Percentiles rank a stretch among this genome's conserved stretches.
These are phyloP conservation scores for Cylas formicarius DNA, from an alignment of 1,140 invertebrate species.

Conservation along the genomic window DNA sequence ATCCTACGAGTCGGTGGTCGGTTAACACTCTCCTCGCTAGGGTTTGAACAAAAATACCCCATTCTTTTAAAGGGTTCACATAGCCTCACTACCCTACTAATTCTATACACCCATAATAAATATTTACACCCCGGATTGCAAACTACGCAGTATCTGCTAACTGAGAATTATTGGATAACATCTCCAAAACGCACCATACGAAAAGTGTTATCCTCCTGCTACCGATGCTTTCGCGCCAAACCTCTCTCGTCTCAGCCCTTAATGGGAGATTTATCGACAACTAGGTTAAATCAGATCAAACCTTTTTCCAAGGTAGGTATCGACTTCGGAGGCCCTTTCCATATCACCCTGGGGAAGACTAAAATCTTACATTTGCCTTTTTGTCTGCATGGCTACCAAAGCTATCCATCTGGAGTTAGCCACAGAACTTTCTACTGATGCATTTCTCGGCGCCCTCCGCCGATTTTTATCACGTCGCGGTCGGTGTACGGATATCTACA, in stretches of 20 bases:
- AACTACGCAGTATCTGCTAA: neutral
- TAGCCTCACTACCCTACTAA: constrained; percentile 21
- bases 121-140: constrained; percentile 17
- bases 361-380: constrained; percentile 8
- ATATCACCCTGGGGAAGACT: constrained; percentile 3
- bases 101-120: constrained; percentile 20
- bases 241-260: constrained; percentile 18
- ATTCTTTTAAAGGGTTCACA: constrained; percentile 29
- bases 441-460: constrained; percentile 21
- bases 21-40: constrained; percentile 27
- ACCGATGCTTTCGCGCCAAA: constrained; percentile 20
- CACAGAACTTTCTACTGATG: constrained; percentile 7
- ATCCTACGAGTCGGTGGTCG: constrained; percentile 42
- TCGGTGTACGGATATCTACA: constrained; percentile 24
- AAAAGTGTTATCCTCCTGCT: constrained; percentile 21
- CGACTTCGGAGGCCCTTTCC: constrained; percentile 20
- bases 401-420: constrained; percentile 8
- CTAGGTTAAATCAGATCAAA: constrained; percentile 20
- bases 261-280: constrained; percentile 36
- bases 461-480: constrained; percentile 34
- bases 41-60: constrained; percentile 25
- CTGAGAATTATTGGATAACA: constrained; percentile 24
- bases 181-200: constrained; percentile 17
- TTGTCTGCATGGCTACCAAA: constrained; percentile 7
- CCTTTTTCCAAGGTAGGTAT: constrained; percentile 31